Evolutionary conservation across 2,797 vertebrate genomes (phyloP), one percentile per base, ranked within the genome.

Genomic region (Manis pentadactyla): DNA sequence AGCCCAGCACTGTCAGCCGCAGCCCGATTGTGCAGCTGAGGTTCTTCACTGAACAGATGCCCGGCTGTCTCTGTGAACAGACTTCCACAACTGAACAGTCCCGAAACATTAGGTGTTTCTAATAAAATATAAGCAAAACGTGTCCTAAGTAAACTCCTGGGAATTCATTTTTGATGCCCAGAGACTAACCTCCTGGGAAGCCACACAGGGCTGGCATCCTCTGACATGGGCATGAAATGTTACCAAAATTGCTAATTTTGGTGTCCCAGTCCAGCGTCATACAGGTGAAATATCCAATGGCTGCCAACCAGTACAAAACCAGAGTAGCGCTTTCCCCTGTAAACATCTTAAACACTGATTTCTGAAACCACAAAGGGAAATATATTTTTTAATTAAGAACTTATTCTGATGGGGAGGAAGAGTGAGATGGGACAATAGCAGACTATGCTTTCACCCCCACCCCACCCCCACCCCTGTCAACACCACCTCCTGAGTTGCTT

Each of bases 381-480:
- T 46, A 46, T 10, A 9, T 46, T 42, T 42, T 42, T 42, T 42
- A 46, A 46, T 46, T 46, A 46, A 46, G 8, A 46, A 46, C 42
- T 46, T 46, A 8, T 46, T 46, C 42, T 46, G 10, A 46, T 2
- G 17, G 39, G 42, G 19, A 37, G 11, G 17, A 29, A 34, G 2
- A 7, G 42, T 3, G 53, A 81, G 42, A 15, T 8, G 27, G 5
- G 75, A n/a, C 3, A 0, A 1, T 1, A 12, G 88, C 19, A 27
- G n/a, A 39, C 17, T 0, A 2, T 34, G 4, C 13, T 1, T 25
- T 27, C 39, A 34, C 23, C 18, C 3, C 0, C 29, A 12, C 18
- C 27, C 14, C 0, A 0, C 34, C 17, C 2, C 25, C 2, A 6
- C 0, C 23, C 1, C 27, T 1, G 0, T 19, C n/a, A 0, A 0